Evolutionary conservation across 2,113 vertebrate species (phyloP), one percentile per base, ranked within the genome.

Genomic region (Crotalus horridus): DNA sequence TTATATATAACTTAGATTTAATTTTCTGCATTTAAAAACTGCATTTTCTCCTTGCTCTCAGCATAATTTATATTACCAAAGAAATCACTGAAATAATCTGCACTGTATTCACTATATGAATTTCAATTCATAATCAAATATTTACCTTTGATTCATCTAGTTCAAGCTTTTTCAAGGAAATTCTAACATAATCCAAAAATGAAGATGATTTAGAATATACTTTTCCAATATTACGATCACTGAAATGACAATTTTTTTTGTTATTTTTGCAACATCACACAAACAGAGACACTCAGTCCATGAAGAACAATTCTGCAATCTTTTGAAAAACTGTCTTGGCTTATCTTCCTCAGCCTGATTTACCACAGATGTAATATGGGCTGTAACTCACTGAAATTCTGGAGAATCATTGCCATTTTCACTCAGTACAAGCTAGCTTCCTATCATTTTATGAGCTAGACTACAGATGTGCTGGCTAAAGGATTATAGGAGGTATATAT

Each of bases 141-240:
- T 98, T 96, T 64, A 98, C 98, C 98, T 99, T 97, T n/a, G 96
- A 98, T 10, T 99, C 98, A 96, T 99, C 98, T 97, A 99, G 97
- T 29, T 98, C 98, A 97, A 99, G 97, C 92, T 98, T 98, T 93
- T 96, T 97, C 58, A 99, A 97, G 93, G 98, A 98, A 94, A 97
- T 98, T 39, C 98, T 98, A 81, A 99, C 98, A 93, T 99, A 99
- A 95, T 99, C 99, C 96, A 98, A 90, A 90, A 99, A 99, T 20
- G 98, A 99, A 33, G 98, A 98, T 2, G 98, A 97, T 90, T 99
- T 99, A 95, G 98, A 98, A 96, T 98, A 99, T 87, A 98, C 97
- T 93, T 99, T 99, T 64, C 99, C 99, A 93, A 99, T 98, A 91
- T 98, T 98, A 89, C 95, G 98, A 93, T 98, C 98, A 94, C 99